These are phyloP conservation scores for Neuroscelio doddi DNA, from an alignment of 2,888 invertebrate species.

Conservation along the genomic window DNA sequence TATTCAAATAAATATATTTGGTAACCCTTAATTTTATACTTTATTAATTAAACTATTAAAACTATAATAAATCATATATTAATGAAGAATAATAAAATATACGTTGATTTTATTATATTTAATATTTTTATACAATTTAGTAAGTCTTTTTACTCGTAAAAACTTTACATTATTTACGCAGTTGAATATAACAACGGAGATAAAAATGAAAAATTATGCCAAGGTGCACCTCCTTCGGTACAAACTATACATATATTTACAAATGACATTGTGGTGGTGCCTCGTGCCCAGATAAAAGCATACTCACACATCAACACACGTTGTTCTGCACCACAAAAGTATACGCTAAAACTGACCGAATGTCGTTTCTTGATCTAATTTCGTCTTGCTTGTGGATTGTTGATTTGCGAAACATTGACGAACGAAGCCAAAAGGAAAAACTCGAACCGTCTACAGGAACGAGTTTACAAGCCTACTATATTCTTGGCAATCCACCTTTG, in stretches of 20 bases:
- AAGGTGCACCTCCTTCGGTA: neutral
- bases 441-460: neutral
- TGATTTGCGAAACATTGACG: neutral
- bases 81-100: too few relatives aligned
- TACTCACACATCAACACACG: neutral
- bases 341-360: neutral
- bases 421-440: neutral
- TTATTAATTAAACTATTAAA: too few relatives aligned
- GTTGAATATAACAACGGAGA: neutral
- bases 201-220: neutral
- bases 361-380: neutral
- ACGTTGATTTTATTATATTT: neutral
- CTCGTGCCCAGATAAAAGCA: neutral
- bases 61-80: too few relatives aligned
- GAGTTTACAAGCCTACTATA: neutral
- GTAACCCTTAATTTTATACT: too few relatives aligned
- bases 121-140: neutral
- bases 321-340: neutral
- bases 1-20: too few relatives aligned
- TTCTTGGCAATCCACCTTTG: conserved; percentile 17
- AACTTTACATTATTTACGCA: too few relatives aligned
- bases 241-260: neutral
- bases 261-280: neutral
- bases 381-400: neutral
- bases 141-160: neutral